These are phyloP conservation scores for Camponotus vicinus DNA, from an alignment of 1,140 invertebrate species.

Conservation along the genomic window DNA sequence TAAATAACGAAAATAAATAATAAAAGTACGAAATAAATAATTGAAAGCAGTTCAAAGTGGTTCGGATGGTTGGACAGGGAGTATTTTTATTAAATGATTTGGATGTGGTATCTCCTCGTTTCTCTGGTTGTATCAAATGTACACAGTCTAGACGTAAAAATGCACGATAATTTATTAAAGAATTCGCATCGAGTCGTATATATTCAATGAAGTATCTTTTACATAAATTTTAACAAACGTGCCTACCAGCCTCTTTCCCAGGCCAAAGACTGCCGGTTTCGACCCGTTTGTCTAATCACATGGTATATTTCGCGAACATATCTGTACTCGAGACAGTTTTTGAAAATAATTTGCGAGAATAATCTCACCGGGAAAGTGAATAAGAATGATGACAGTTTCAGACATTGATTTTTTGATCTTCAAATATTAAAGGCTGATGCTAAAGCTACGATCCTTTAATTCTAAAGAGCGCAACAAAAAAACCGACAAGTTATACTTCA, in stretches of 20 bases:
- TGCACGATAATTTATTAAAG: constrained; percentile 31
- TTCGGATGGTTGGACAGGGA: not conserved
- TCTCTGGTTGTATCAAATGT: not conserved
- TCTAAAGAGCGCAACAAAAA: not conserved
- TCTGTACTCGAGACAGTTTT: not conserved
- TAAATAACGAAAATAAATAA: no score
- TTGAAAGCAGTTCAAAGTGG: no score
- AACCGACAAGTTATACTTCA: not conserved
- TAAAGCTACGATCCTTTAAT: not conserved
- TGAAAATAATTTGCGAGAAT: not conserved
- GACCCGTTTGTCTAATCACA: not conserved
- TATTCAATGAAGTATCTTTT: not conserved
- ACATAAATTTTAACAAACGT: constrained; percentile 8
- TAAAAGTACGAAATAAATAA: no score
- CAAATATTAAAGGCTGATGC: not conserved
- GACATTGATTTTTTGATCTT: not conserved
- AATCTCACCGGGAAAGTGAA: not conserved
- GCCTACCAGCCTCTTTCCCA: constrained; percentile 38
- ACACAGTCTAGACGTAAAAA: not conserved
- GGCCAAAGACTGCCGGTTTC: constrained; percentile 48
- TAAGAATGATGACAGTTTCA: constrained; percentile 15
- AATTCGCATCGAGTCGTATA: constrained; percentile 6
- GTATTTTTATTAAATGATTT: not conserved
- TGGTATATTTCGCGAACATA: not conserved
- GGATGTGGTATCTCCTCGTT: not conserved